A percentile compares a stretch with the other conserved stretches of the same genome.
phyloP scores from a whole-genome alignment of 1,140 invertebrate genomes.

The Schlechtendalia chinensis region DNA sequence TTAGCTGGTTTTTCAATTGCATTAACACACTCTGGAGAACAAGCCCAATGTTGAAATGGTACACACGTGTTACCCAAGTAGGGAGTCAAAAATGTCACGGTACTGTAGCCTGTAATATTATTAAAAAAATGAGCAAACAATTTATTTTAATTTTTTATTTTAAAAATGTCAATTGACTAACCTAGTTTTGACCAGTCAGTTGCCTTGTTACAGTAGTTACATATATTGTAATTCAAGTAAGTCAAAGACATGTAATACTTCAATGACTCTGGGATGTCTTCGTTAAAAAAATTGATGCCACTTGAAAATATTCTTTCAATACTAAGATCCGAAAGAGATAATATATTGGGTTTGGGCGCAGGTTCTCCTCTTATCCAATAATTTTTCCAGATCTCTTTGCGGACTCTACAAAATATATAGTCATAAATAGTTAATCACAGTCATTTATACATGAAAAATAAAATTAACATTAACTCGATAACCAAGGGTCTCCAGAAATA shows the following conservation, averaged over 20 bases:
- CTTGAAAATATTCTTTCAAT: conserved; percentile 34
- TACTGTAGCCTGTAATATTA: conserved; percentile 58
- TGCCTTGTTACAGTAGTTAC: conserved; percentile 27
- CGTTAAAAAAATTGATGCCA: conserved; percentile 40
- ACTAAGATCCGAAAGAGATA: background rate
- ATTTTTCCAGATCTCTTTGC: conserved; percentile 41
- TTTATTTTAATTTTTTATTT: background rate
- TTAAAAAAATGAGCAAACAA: too few relatives aligned
- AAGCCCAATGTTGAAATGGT: conserved; percentile 61
- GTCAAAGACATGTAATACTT: conserved; percentile 41
- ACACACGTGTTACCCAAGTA: conserved; percentile 62
- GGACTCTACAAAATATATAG: conserved; percentile 1
- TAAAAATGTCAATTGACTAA: background rate
- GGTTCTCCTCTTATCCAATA: conserved; percentile 19
- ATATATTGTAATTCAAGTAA: conserved; percentile 44
- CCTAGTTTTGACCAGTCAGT: conserved; percentile 45
- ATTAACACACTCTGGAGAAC: conserved; percentile 58
- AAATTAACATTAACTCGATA: background rate
- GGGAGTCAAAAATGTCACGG: conserved; percentile 61
- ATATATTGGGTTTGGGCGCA: background rate
- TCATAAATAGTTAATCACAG: conserved; percentile 51
- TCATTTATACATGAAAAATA: background rate
- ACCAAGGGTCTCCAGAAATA: background rate
- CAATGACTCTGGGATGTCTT: conserved; percentile 36
- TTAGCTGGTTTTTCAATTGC: conserved; percentile 59